Percentiles rank a stretch among this genome's conserved stretches.
These are phyloP conservation scores for Diaprepes abbreviatus DNA, from an alignment of 2,888 invertebrate genomes.

Conservation along the genomic window DNA sequence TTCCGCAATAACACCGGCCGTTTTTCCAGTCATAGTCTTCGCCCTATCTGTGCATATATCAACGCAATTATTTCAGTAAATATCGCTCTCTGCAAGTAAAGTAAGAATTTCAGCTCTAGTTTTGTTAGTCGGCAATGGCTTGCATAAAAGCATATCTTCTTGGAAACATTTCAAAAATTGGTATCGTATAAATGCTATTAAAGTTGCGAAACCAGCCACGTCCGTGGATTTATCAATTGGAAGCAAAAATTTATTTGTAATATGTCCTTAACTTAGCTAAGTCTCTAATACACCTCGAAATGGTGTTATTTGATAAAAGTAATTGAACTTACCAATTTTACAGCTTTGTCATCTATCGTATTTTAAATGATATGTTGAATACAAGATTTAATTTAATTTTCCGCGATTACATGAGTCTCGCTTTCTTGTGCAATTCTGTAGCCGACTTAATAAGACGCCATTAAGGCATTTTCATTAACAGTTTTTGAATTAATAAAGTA, in stretches of 20 bases:
- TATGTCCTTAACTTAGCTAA: background rate
- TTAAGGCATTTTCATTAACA: constrained; percentile 29
- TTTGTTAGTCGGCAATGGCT: constrained; percentile 39
- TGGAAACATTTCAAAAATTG: constrained; percentile 44
- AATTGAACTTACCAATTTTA: background rate
- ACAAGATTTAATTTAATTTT: background rate
- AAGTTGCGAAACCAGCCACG: constrained; percentile 47
- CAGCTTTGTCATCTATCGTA: constrained; percentile 1
- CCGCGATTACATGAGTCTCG: constrained; percentile 1
- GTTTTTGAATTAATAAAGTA: constrained; percentile 5
- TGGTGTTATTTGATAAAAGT: background rate
- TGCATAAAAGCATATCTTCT: constrained; percentile 48
- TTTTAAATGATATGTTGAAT: background rate
- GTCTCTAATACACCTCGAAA: constrained; percentile 21
- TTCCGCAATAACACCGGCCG: background rate
- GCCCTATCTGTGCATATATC: constrained; percentile 23
- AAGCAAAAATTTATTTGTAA: constrained; percentile 21
- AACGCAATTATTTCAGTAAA: constrained; percentile 42
- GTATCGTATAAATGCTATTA: constrained; percentile 25
- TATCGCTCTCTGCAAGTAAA: background rate
- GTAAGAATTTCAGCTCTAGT: constrained; percentile 40
- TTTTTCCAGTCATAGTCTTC: background rate
- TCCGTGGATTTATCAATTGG: constrained; percentile 52
- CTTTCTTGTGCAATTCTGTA: constrained; percentile 30
- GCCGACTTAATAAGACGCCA: constrained; percentile 31